Evolutionary conservation across 2,113 vertebrate species (phyloP), one percentile per base, ranked within the genome.

Genomic region (Tor tambroides): DNA sequence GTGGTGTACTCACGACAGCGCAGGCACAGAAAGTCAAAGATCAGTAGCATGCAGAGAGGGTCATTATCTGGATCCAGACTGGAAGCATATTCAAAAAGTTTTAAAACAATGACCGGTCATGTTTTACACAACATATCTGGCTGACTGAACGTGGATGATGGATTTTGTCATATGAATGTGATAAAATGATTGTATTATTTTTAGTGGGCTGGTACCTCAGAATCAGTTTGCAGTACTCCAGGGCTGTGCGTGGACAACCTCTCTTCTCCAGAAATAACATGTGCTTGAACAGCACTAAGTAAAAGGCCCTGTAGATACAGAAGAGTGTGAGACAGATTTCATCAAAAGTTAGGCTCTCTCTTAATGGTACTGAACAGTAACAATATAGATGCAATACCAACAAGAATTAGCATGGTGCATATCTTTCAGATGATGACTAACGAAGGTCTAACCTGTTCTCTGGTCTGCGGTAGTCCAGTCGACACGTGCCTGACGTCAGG

Each of bases 191-290:
- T 17, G 8, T 5, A 78, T 15, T 1, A 8, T 32, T 49, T 8
- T 78, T 28, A 49, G 8, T 54, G 9, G 17, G 30, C 3, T 35
- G 80, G 76, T 88, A 99, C 98, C 98, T 98, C 59, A 99, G 92
- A 79, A 99, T 97, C 30, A 99, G 95, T 91, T 97, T 99, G 94
- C 97, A 99, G 95, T 96, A 98, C 90, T 99, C 98, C 90, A 99
- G 92, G 2, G 98, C 97, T 0, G 98, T 99, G 28, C 98, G 95
- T 2, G 97, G 97, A 88, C 98, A 99, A 28, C 98, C 98, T 85
- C 98, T 95, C 91, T 96, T 99, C 94, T 99, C 98, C 89, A 99
- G 93, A 85, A 98, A 99, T 92, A 95, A 95, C 96, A 98, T 95
- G 92, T 99, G 98, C 92, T 99, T 99, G 91, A 97, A 99, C 72